phyloP scores from a whole-genome alignment of 2,888 invertebrate species.

The Rhorus exstirpatorius region DNA sequence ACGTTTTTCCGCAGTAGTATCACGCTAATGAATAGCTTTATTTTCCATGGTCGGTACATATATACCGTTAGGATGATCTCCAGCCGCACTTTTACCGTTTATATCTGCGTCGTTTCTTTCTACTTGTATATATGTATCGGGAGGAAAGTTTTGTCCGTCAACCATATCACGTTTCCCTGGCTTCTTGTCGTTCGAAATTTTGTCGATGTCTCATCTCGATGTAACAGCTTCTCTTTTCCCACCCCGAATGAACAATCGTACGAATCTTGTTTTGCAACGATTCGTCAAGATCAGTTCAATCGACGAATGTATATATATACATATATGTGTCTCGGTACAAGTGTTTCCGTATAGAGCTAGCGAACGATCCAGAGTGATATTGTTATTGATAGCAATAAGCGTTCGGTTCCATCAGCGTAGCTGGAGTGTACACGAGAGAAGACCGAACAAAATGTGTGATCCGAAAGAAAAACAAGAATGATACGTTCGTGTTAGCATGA shows the following conservation, averaged over 20 bases:
- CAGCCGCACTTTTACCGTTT: constrained; percentile 14
- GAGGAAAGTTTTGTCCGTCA: constrained; percentile 70
- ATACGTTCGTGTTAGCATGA: constrained; percentile 38
- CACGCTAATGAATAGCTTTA: constrained; percentile 80
- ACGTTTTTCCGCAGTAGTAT: constrained; percentile 73
- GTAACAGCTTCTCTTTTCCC: constrained; percentile 49
- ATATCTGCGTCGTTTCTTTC: neutral
- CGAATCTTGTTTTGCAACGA: constrained; percentile 66
- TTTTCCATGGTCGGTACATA: constrained; percentile 76
- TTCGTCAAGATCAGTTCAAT: constrained; percentile 72
- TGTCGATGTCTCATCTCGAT: constrained; percentile 51
- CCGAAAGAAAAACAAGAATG: constrained; percentile 66
- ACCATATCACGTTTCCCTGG: constrained; percentile 9
- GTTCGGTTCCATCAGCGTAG: constrained; percentile 39
- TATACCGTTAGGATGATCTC: constrained; percentile 68
- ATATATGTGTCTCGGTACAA: neutral
- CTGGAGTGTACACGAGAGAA: constrained; percentile 42
- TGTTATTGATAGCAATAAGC: constrained; percentile 69
- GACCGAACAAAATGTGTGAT: constrained; percentile 44
- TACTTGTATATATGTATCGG: constrained; percentile 60
- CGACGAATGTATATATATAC: neutral
- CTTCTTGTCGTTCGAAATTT: constrained; percentile 31
- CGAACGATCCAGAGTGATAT: constrained; percentile 62
- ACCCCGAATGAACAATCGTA: constrained; percentile 20
- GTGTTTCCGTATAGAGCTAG: constrained; percentile 44